Evolutionary conservation across 2,888 invertebrate genomes (phyloP), one percentile per base, ranked within the genome.

Genomic region (Anthrax anthrax): DNA sequence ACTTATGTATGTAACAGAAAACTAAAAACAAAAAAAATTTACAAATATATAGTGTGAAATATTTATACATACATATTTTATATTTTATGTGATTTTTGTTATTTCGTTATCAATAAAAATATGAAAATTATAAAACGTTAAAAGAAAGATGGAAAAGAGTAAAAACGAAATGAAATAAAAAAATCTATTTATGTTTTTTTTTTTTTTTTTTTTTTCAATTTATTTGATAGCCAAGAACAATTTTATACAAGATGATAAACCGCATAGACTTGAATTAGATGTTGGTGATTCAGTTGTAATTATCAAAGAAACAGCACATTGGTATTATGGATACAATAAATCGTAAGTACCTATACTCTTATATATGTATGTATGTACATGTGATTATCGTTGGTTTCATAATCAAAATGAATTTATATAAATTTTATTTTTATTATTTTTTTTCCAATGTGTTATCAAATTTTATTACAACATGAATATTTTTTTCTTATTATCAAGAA

Each of bases 321-420:
- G 68, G 68, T 69, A 63, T 57, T 69, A 66, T 59, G 68, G 68
- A 49, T 69, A 62, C 52, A 65, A 61, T 50, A 67, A 67, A 55
- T 62, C 61, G 68, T 68, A 50, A 63, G 66, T 63, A 47, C 3
- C 16, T 34, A 44, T 46, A 19, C 6, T 18, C 36, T n/a, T n/a
- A n/a, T n/a, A n/a, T n/a, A n/a, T 16, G 6, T 14, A 23, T 23
- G 8, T 23, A 23, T 23, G 23, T 23, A 23, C 23, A 23, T 23
- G 8, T 6, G 4, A 23, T 23, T 23, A 6, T 23, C 23, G n/a
- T n/a, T n/a, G n/a, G n/a, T n/a, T n/a, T n/a, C n/a, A n/a, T n/a
- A n/a, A n/a, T n/a, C n/a, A n/a, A n/a, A 41, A 32, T 37, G 13
- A 19, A 19, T 37, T 44, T 2, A 18, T 37, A 10, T 12, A 13